Conservation (phyloP, 2,797 vertebrate genomes). For the Lophura swinhoii region DNA sequence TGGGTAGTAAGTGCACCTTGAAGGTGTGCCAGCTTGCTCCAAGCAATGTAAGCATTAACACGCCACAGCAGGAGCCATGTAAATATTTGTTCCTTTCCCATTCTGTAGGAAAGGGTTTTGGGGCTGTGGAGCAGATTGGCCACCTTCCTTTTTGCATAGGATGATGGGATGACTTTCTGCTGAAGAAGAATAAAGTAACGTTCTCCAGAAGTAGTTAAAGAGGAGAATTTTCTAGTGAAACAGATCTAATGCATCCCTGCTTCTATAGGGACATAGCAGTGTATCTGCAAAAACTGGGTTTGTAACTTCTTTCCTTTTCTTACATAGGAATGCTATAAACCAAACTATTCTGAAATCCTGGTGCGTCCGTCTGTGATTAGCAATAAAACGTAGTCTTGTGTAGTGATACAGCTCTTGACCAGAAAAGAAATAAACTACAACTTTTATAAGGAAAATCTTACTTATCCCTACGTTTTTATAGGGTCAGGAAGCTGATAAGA, state of each 20-base stretch:
- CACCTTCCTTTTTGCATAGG: slow-evolving; percentile 53
- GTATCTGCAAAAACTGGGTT: slow-evolving; percentile 77
- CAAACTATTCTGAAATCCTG: slow-evolving; percentile 82
- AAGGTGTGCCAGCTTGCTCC: slow-evolving; percentile 57
- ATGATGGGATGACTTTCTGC: slow-evolving; percentile 30
- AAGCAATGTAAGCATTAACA: slow-evolving; percentile 47
- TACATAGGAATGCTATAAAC: slow-evolving; percentile 81
- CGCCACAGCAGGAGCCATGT: slow-evolving; percentile 47
- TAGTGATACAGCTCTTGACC: slow-evolving; percentile 70
- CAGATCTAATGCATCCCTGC: slow-evolving; percentile 54
- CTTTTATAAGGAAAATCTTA: slow-evolving; percentile 65
- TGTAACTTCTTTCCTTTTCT: slow-evolving; percentile 78
- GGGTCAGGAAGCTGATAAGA: slow-evolving; percentile 11
- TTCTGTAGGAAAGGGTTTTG: slow-evolving; percentile 38
- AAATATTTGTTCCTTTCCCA: slow-evolving; percentile 14
- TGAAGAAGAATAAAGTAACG: not conserved
- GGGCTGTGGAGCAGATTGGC: slow-evolving; percentile 23
- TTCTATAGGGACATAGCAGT: slow-evolving; percentile 68
- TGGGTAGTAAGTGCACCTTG: not conserved
- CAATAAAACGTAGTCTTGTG: slow-evolving; percentile 81
- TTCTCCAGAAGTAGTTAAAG: slow-evolving; percentile 47
- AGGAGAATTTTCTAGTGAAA: slow-evolving; percentile 65
- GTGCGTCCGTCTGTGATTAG: slow-evolving; percentile 81
- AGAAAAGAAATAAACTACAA: slow-evolving; percentile 66
- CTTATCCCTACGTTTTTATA: slow-evolving; percentile 64